Conservation (phyloP, 1,140 invertebrate genomes). For the Psilanteris sp. region DNA sequence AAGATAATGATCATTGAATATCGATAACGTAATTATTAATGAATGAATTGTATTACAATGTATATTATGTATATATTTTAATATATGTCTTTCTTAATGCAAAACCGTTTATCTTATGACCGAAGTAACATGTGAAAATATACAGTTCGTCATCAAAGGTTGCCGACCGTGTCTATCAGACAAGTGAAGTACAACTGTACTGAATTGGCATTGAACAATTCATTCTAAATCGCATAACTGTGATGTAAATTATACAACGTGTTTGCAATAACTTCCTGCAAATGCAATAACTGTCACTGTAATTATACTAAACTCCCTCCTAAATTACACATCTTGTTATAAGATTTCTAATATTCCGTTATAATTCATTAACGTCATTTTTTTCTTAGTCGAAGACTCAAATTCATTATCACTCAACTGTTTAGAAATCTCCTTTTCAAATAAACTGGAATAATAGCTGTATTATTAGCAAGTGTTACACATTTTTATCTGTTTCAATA, state of each 20-base stretch:
- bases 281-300: conserved; percentile 32
- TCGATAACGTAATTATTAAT: too few relatives aligned
- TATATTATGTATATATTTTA: neutral
- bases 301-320: conserved; percentile 31
- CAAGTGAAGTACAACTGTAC: conserved; percentile 64
- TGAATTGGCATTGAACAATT: conserved; percentile 72
- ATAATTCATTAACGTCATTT: conserved; percentile 46
- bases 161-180: conserved; percentile 43
- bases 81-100: neutral
- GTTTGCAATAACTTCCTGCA: conserved; percentile 69
- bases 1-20: too few relatives aligned
- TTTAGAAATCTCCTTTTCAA: neutral
- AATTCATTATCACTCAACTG: conserved; percentile 21
- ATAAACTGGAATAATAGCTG: conserved; percentile 1
- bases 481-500: too few relatives aligned
- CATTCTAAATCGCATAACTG: conserved; percentile 61
- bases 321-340: conserved; percentile 37
- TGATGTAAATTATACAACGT: conserved; percentile 58
- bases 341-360: conserved; percentile 31
- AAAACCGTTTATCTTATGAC: conserved; percentile 12
- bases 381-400: conserved; percentile 31
- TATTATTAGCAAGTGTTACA: neutral
- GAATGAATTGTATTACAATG: too few relatives aligned
- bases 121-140: conserved; percentile 1
- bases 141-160: conserved; percentile 35